phyloP scores from a whole-genome alignment of 2,797 vertebrate species.

The Pachyuromys duprasi region DNA sequence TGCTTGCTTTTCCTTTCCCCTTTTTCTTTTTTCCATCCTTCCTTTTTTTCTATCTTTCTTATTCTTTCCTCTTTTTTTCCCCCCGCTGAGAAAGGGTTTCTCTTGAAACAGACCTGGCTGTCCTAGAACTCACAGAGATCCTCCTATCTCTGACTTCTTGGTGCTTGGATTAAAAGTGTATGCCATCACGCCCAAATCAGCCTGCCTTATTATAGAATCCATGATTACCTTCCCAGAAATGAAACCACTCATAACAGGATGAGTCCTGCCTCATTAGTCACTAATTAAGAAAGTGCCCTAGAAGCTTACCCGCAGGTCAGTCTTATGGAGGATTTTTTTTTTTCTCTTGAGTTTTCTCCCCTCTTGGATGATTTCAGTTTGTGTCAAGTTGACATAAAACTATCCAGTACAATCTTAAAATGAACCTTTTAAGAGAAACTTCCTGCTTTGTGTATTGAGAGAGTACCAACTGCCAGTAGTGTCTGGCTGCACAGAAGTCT shows the following conservation, averaged over 20 bases:
- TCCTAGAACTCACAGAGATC: neutral
- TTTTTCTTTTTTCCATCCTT: too few relatives aligned
- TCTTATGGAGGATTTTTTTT: neutral
- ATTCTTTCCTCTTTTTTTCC: neutral
- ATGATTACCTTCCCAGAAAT: neutral
- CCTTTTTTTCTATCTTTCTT: neutral
- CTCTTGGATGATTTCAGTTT: neutral
- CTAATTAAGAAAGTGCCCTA: neutral
- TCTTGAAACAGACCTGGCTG: neutral
- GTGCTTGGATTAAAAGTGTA: neutral
- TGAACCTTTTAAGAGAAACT: neutral
- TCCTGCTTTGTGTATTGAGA: neutral
- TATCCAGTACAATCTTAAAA: neutral
- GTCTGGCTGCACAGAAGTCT: neutral
- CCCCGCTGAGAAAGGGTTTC: neutral
- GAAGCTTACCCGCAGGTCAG: neutral
- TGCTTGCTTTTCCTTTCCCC: rapidly evolving
- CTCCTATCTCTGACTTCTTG: neutral
- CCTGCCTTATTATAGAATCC: neutral
- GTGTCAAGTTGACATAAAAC: neutral
- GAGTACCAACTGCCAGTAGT: neutral
- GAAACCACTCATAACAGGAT: neutral
- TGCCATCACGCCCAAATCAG: neutral
- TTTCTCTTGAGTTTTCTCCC: neutral
- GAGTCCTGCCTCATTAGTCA: too few relatives aligned